A percentile compares a stretch with the other conserved stretches of the same genome.
Evolutionary conservation across 2,113 vertebrate species (phyloP).

Genomic region (Anoplopoma fimbria): DNA sequence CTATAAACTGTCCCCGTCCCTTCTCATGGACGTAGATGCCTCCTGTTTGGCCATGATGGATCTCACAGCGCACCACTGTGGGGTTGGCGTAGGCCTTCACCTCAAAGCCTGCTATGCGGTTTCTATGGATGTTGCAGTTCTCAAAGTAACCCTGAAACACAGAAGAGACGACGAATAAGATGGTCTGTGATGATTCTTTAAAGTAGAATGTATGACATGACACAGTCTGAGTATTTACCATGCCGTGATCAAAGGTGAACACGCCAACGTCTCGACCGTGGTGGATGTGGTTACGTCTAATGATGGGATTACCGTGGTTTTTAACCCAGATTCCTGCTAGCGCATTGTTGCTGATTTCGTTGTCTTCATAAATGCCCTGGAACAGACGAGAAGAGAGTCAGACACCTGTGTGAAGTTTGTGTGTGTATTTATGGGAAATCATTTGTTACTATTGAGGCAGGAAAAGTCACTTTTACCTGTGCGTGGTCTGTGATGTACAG

Average conservation of each 20-base stretch:
- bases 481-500: slow-evolving; percentile 99
- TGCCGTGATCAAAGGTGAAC: slow-evolving; percentile 99
- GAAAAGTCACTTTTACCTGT: slow-evolving; percentile 85
- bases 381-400: slow-evolving; percentile 18
- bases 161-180: neutral
- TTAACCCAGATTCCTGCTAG: slow-evolving; percentile 99
- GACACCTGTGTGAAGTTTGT: neutral
- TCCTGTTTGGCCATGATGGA: slow-evolving; percentile 98
- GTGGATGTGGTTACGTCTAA: slow-evolving; percentile 99
- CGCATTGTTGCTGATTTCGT: slow-evolving; percentile 99
- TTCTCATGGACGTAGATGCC: slow-evolving; percentile 99
- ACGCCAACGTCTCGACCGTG: slow-evolving; percentile 98
- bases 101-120: slow-evolving; percentile 98
- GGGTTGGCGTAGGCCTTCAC: slow-evolving; percentile 99
- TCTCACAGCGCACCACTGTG: slow-evolving; percentile 97
- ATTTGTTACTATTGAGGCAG: neutral
- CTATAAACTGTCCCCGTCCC: slow-evolving; percentile 98
- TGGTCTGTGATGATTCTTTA: neutral
- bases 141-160: slow-evolving; percentile 81
- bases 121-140: slow-evolving; percentile 92
- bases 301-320: slow-evolving; percentile 99
- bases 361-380: slow-evolving; percentile 99
- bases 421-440: neutral
- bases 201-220: neutral
- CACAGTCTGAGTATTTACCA: slow-evolving; percentile 84